Evolutionary conservation across 2,113 vertebrate genomes (phyloP).

Genomic region (Forbesichthys papilliferus): DNA sequence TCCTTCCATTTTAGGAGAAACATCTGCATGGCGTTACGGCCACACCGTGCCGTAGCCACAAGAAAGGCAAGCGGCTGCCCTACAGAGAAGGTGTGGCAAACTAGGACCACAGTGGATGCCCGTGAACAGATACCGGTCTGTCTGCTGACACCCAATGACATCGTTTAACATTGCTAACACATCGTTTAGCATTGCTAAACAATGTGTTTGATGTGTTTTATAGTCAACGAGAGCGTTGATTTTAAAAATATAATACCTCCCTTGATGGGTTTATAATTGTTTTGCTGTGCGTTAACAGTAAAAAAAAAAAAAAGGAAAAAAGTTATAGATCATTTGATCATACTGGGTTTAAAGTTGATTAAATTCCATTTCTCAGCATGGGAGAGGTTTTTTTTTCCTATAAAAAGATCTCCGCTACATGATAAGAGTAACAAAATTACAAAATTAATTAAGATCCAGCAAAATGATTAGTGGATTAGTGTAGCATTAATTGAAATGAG

Average conservation of each 20-base stretch:
- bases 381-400: constrained; percentile 31
- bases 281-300: no score
- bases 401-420: constrained; percentile 39
- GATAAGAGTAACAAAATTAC: constrained; percentile 64
- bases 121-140: constrained; percentile 7
- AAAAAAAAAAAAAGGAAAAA: no score
- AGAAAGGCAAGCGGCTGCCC: constrained; percentile 46
- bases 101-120: constrained; percentile 45
- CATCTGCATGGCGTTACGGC: constrained; percentile 73
- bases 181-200: background rate
- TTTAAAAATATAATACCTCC: no score
- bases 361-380: constrained; percentile 27
- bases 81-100: constrained; percentile 25
- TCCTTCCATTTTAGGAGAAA: constrained; percentile 32
- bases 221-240: background rate
- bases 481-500: constrained; percentile 62
- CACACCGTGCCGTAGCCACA: constrained; percentile 46
- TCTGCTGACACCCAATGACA: background rate
- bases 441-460: constrained; percentile 74
- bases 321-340: no score
- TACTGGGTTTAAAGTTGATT: constrained; percentile 10
- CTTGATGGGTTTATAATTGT: no score
- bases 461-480: constrained; percentile 67
- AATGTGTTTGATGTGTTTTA: background rate
- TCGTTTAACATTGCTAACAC: no score